Percentiles rank a stretch among this genome's conserved stretches.
Evolutionary conservation across 2,113 vertebrate species (phyloP).

Genomic region (Rafetus swinhoei): DNA sequence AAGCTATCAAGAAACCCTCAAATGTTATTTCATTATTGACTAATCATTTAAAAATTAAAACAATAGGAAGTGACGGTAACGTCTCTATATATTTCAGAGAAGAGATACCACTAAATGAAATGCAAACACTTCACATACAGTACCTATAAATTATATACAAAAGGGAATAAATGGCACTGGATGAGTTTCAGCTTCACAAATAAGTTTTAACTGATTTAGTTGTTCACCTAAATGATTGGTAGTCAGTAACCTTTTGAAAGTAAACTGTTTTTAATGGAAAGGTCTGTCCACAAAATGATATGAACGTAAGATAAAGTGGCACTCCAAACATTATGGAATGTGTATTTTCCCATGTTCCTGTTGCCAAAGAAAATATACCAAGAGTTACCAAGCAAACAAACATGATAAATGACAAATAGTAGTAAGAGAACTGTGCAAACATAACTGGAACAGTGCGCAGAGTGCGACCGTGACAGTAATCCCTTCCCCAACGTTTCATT

Average conservation of each 20-base stretch:
- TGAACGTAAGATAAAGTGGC: neutral
- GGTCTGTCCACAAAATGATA: neutral
- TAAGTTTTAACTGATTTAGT: neutral
- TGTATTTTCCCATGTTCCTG: rapidly evolving
- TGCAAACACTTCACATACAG: neutral
- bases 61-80: neutral
- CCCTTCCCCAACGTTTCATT: neutral
- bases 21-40: neutral
- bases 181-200: neutral
- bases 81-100: neutral
- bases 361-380: neutral
- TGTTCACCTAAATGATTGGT: rapidly evolving
- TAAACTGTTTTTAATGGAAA: neutral
- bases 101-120: neutral
- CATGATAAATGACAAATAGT: neutral
- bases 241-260: neutral
- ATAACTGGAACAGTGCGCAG: neutral
- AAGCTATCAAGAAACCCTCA: neutral
- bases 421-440: neutral
- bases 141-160: neutral
- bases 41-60: neutral
- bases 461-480: neutral
- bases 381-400: conserved; percentile 32
- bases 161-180: neutral
- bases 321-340: conserved; percentile 1